Base-by-base conservation (phyloP, 2,113 vertebrate species). In the Phocoena sinus region DNA sequence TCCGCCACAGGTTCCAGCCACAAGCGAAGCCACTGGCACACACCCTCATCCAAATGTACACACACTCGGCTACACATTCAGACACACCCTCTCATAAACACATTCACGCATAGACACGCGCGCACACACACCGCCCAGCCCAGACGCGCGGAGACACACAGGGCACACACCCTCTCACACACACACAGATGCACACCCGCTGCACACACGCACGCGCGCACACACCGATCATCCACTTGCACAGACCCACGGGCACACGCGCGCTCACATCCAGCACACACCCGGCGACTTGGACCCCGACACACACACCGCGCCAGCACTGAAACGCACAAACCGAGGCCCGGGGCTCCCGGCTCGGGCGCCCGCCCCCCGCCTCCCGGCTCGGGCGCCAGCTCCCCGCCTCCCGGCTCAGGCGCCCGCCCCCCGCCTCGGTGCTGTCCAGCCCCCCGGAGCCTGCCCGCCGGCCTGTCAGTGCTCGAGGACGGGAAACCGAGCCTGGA, bases 71-170 rank as follows among this genome's bases (percentile, higher is more conserved):
- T 77, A 67, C 95, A 94, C 93, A 83, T 56, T 91, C 80, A 70
- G 97, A 98, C 98, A 98, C 98, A 97, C 97, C 96, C 97, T 97
- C 97, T 96, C 77, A 76, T 33, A n/a, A 94, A 31, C 87, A 95
- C 95, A 94, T 18, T 62, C 60, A 50, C 63, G 3, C 33, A 56
- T 0, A 89, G 83, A 95, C 74, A 95, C 74, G 74, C 89, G 53
- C 88, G 44, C 80, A 71, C 84, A 73, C 79, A 81, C 62, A 62
- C 71, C 58, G 53, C 89, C 58, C 92, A 38, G 70, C 28, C 38
- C 92, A n/a, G 91, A 41, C 60, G 25, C 68, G 50, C n/a, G 41
- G 58, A 82, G 74, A 92, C 84, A 65, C 8, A 25, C 76, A 41
- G 41, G 62, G 70, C 85, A 79, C 92, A 84, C 70, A 41, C 47